Evolutionary conservation across 2,113 vertebrate genomes (phyloP).

Genomic region (Phylloscopus trochiloides): DNA sequence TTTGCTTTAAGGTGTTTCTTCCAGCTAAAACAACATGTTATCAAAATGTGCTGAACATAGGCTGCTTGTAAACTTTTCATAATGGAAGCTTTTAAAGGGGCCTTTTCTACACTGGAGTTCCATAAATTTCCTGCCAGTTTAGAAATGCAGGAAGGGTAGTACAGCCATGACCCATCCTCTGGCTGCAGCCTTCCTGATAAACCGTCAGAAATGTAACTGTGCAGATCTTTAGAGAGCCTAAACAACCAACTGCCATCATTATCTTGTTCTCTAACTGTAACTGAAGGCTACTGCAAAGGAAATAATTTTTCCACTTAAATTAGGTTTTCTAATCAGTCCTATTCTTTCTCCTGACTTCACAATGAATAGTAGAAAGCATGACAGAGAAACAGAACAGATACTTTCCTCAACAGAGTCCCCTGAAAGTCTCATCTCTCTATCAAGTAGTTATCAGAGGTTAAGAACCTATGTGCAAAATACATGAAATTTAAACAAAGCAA

Average conservation of each 20-base stretch:
- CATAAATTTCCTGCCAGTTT: not conserved
- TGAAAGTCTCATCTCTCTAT: not conserved
- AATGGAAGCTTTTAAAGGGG: not conserved
- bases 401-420: not conserved
- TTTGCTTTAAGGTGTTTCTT: not conserved
- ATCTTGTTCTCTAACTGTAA: not conserved
- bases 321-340: not conserved
- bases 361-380: not conserved
- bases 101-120: not conserved
- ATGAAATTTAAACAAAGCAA: not conserved
- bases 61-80: not conserved
- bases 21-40: not conserved
- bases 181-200: not conserved
- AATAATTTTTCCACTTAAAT: not conserved
- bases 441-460: not conserved
- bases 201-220: not conserved
- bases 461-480: not conserved
- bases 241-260: not conserved
- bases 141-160: constrained; percentile 13
- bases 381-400: not conserved
- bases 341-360: not conserved
- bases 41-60: not conserved
- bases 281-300: not conserved
- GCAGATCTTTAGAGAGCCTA: not conserved
- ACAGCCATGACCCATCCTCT: not conserved